Evolutionary conservation across 2,113 vertebrate species (phyloP), one percentile per base, ranked within the genome.

Genomic region (Chauna torquata): DNA sequence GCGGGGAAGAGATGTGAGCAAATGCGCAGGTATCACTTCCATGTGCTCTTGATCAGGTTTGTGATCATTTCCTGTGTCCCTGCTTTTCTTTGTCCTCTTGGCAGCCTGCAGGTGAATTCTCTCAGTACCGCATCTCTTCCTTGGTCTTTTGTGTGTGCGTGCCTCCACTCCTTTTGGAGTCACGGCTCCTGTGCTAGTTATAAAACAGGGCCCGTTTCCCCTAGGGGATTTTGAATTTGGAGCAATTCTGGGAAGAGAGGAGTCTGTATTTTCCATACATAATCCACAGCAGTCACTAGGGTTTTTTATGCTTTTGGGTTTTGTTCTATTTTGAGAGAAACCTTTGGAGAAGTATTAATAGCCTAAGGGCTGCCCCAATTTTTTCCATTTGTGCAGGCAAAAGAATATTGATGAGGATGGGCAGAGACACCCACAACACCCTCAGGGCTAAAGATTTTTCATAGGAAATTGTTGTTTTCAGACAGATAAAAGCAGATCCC

Each of bases 401-500:
- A 87, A 50, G 50, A 79, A 91, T 93, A 95, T 76, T 94, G 91
- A 38, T 42, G 50, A 78, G 92, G 93, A 94, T 76, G 86, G 44
- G 81, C 75, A 87, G 8, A 95, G 83, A 40, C 77, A 87, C 68
- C 86, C 79, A 36, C 18, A 65, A 81, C 47, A 81, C 81, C 92
- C 87, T 65, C 32, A 28, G 94, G 96, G 94, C 88, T 85, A 6
- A 69, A 92, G 69, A 92, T 86, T 55, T 83, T 95, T 81, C 88
- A 72, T 78, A 92, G 96, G 96, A 97, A 97, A 96, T 97, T 95
- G 94, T 96, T 95, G 82, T 81, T 97, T 91, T 92, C 90, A 92
- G 66, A 34, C 62, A 95, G 93, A 96, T 96, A 88, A 92, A 96
- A 94, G 90, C 83, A 89, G 90, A 92, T 79, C 89, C 68, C 69